phyloP scores from a whole-genome alignment of 2,113 vertebrate genomes.

The Pseudopodoces humilis region DNA sequence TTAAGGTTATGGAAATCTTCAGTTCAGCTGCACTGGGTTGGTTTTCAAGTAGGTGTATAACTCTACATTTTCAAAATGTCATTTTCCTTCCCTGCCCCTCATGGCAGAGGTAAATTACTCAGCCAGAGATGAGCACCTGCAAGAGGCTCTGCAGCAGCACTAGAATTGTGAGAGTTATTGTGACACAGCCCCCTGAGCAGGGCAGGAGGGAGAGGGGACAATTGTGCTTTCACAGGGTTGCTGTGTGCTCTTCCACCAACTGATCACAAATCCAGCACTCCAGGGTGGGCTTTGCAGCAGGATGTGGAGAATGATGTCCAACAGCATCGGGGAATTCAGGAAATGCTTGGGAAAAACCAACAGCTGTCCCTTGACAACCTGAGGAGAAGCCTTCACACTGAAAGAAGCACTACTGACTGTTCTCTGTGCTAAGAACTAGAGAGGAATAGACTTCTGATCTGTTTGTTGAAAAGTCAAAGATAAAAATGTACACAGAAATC shows the following conservation, averaged over 20 bases:
- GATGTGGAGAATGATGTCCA: background rate
- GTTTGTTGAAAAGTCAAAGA: background rate
- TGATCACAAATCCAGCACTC: background rate
- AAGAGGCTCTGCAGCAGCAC: background rate
- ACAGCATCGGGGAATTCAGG: background rate
- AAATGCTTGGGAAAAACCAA: background rate
- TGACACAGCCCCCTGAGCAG: accelerated
- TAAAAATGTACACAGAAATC: background rate
- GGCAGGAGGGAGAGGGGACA: background rate
- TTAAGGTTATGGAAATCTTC: background rate
- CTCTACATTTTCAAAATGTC: background rate
- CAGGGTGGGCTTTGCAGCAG: background rate
- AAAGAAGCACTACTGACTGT: accelerated
- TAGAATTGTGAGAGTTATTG: background rate
- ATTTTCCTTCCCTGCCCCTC: background rate
- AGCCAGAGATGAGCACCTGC: background rate
- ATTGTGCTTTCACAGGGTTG: too few relatives aligned
- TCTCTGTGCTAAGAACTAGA: background rate
- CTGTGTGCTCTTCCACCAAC: background rate
- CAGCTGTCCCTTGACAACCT: background rate
- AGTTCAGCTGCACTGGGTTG: background rate
- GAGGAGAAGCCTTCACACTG: background rate
- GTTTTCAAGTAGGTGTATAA: background rate
- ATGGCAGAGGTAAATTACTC: background rate
- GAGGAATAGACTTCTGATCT: background rate